Evolutionary conservation across 2,113 vertebrate genomes (phyloP), one percentile per base, ranked within the genome.

Genomic region (Coracopsis vasa): DNA sequence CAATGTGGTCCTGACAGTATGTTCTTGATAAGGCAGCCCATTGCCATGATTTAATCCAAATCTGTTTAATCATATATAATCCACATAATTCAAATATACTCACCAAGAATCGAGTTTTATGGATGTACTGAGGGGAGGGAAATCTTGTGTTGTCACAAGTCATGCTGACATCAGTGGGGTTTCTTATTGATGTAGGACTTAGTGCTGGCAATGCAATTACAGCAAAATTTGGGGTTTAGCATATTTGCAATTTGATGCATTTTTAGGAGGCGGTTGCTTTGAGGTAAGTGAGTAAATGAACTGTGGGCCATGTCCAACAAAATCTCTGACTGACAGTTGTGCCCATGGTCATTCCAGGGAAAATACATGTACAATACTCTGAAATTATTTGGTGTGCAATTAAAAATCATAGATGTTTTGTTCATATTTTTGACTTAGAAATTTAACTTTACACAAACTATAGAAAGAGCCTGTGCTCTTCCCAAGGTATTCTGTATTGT

Each of bases 161-260:
- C 94, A 67, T 81, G 96, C 92, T 95, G 95, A 93, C 91, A 93
- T 86, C 96, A 82, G 83, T 96, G 92, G 92, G 92, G 94, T 88
- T 96, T 77, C 94, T 90, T 51, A 88, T 88, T 95, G 79, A 92
- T 88, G 91, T 60, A 96, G 75, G 92, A 79, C 90, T 94, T 94
- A 94, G 83, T 1, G 33, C 71, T 80, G 84, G 91, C 80, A 77
- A 70, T 69, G 93, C 70, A 96, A 81, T 81, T 85, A 67, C 90
- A 93, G 93, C 39, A 69, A 92, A 93, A 84, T 96, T 94, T 92
- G 88, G 67, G 75, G 89, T 83, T 95, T 97, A 65, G 50, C 23
- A 9, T 74, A 65, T 94, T 94, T 95, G 73, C 39, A 72, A n/a
- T 89, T 37, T 33, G 44, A 60, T 82, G 53, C 11, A 15, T 64